Percentiles rank a stretch among this genome's conserved stretches.
These are phyloP conservation scores for Drosophila athabasca DNA, from an alignment of 1,140 invertebrate genomes.

Conservation along the genomic window DNA sequence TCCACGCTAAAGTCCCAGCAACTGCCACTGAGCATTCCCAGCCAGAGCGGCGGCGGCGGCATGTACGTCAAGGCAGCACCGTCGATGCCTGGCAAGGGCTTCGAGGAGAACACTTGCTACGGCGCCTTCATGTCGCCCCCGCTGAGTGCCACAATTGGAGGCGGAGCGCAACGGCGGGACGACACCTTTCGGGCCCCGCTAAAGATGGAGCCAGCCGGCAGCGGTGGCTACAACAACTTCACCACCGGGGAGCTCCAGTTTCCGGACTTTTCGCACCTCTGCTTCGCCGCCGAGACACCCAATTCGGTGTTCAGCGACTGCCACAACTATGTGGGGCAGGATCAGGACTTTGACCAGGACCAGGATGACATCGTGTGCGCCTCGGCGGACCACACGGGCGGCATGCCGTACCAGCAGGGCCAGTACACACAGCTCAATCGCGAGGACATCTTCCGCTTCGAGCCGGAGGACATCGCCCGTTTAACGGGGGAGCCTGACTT, in stretches of 20 bases:
- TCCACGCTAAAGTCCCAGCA: conserved; percentile 63
- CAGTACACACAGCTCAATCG: conserved; percentile 70
- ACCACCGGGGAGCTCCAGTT: conserved; percentile 60
- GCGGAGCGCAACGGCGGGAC: neutral
- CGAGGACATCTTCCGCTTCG: conserved; percentile 81
- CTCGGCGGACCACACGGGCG: conserved; percentile 30
- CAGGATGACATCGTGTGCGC: conserved; percentile 69
- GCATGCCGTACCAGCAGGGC: conserved; percentile 66
- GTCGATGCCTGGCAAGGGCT: conserved; percentile 39
- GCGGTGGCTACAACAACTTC: conserved; percentile 36
- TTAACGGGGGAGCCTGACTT: conserved; percentile 52
- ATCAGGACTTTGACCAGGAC: conserved; percentile 53
- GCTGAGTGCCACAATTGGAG: conserved; percentile 56
- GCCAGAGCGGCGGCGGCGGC: conserved; percentile 42
- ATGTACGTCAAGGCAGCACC: conserved; percentile 43
- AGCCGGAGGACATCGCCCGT: conserved; percentile 81
- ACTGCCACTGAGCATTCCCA: conserved; percentile 48
- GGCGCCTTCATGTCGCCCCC: conserved; percentile 71
- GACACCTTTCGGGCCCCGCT: conserved; percentile 46
- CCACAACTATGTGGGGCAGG: conserved; percentile 36
- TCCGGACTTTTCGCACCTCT: conserved; percentile 74
- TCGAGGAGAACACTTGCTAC: conserved; percentile 45
- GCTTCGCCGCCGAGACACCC: conserved; percentile 73
- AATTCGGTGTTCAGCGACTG: conserved; percentile 75
- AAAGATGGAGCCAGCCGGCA: conserved; percentile 7